Percentiles rank a stretch among this genome's conserved stretches.
These are phyloP conservation scores for Shargacucullia verbasci DNA, from an alignment of 2,888 invertebrate genomes.

Conservation along the genomic window DNA sequence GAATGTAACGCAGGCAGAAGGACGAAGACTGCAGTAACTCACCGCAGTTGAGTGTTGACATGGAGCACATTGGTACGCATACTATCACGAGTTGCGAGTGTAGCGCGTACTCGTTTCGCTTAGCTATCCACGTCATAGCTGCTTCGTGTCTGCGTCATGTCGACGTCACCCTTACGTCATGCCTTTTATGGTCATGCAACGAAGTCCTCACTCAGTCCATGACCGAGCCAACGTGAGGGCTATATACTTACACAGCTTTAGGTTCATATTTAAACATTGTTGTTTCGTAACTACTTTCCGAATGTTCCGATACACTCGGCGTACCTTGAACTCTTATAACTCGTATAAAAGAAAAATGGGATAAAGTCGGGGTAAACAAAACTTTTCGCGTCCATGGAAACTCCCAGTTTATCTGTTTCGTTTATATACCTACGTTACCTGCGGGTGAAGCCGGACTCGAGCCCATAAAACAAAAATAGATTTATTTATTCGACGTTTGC, in stretches of 20 bases:
- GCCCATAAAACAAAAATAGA: constrained; percentile 65
- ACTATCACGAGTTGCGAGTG: constrained; percentile 43
- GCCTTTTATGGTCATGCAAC: constrained; percentile 51
- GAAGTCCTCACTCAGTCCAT: constrained; percentile 36
- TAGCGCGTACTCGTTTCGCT: constrained; percentile 46
- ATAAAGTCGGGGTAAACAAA: constrained; percentile 49
- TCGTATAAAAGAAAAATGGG: constrained; percentile 48
- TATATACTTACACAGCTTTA: constrained; percentile 18
- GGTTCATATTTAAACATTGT: constrained; percentile 37
- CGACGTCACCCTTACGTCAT: constrained; percentile 59
- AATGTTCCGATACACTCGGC: constrained; percentile 32
- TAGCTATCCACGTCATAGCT: constrained; percentile 50
- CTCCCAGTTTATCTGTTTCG: constrained; percentile 52
- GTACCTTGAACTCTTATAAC: constrained; percentile 52
- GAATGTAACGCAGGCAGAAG: constrained; percentile 35
- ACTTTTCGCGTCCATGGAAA: constrained; percentile 49
- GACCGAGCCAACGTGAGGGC: constrained; percentile 45
- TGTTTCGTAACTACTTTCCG: constrained; percentile 42
- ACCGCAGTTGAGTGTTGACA: constrained; percentile 44
- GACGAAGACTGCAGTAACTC: constrained; percentile 39
- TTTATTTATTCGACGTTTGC: constrained; percentile 58
- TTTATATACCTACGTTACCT: constrained; percentile 54
- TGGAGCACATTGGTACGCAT: constrained; percentile 42
- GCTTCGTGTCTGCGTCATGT: constrained; percentile 53
- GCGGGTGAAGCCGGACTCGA: constrained; percentile 52